Conservation (phyloP, 1,140 invertebrate genomes). For the Trissolcus basalis region DNA sequence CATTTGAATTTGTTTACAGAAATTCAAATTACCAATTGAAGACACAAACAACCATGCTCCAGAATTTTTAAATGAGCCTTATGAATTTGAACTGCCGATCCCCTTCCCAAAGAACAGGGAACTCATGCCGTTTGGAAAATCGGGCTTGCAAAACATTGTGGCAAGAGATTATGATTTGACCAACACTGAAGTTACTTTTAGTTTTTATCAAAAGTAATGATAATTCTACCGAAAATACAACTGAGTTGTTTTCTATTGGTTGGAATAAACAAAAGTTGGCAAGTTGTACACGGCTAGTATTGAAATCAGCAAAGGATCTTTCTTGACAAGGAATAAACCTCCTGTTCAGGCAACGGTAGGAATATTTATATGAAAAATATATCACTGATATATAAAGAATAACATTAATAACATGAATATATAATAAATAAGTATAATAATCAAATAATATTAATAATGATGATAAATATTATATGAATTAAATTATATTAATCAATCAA, state of each 20-base stretch:
- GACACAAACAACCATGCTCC: constrained; percentile 58
- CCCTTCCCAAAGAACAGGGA: constrained; percentile 48
- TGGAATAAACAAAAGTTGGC: neutral
- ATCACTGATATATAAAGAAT: no score
- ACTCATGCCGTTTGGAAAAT: constrained; percentile 21
- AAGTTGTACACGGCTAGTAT: neutral
- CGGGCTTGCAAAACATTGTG: constrained; percentile 10
- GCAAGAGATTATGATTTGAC: constrained; percentile 51
- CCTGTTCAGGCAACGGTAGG: no score
- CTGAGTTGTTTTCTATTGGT: constrained; percentile 17
- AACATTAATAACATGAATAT: no score
- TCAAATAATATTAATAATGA: no score
- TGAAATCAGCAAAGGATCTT: no score
- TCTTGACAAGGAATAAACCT: no score
- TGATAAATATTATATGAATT: no score
- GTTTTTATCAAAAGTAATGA: neutral
- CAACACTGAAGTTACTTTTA: constrained; percentile 43
- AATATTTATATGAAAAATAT: no score
- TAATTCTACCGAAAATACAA: neutral
- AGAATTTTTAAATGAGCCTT: constrained; percentile 41
- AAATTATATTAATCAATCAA: no score
- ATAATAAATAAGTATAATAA: no score
- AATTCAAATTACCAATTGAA: neutral
- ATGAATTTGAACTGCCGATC: constrained; percentile 51
- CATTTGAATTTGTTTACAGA: neutral